Conservation (phyloP, 2,113 vertebrate species). For the Dasyornis broadbenti region DNA sequence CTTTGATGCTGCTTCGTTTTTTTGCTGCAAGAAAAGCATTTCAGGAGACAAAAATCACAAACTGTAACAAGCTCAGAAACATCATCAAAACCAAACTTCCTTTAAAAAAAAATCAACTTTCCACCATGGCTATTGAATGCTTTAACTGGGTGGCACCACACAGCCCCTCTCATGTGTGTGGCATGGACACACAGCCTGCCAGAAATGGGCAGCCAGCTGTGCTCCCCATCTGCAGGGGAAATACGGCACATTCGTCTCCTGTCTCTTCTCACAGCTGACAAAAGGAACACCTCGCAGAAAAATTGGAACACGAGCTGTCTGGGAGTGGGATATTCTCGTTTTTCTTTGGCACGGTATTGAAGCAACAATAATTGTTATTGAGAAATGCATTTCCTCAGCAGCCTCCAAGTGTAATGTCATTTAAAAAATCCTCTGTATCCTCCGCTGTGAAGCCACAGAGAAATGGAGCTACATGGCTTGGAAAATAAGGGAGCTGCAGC, state of each 20-base stretch:
- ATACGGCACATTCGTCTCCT: background rate
- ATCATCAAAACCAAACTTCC: background rate
- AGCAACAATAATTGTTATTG: background rate
- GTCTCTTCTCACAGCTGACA: background rate
- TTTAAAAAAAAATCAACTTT: background rate
- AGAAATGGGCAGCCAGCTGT: background rate
- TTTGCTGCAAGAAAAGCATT: conserved; percentile 77
- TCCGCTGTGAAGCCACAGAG: background rate
- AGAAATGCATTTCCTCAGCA: background rate
- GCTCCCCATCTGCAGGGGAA: background rate
- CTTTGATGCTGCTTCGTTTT: conserved; percentile 82
- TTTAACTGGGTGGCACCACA: background rate
- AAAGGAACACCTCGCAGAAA: background rate
- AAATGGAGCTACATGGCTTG: background rate
- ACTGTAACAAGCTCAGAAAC: background rate
- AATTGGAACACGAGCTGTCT: background rate
- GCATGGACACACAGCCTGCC: background rate
- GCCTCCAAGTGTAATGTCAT: background rate
- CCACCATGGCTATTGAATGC: background rate
- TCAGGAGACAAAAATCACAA: background rate
- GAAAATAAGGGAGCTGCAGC: background rate
- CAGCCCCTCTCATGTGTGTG: background rate
- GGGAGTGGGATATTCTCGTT: background rate
- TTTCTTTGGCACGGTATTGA: background rate
- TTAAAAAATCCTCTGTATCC: background rate